Evolutionary conservation across 2,113 vertebrate species (phyloP), one percentile per base, ranked within the genome.

Genomic region (Dermatemys mawii): DNA sequence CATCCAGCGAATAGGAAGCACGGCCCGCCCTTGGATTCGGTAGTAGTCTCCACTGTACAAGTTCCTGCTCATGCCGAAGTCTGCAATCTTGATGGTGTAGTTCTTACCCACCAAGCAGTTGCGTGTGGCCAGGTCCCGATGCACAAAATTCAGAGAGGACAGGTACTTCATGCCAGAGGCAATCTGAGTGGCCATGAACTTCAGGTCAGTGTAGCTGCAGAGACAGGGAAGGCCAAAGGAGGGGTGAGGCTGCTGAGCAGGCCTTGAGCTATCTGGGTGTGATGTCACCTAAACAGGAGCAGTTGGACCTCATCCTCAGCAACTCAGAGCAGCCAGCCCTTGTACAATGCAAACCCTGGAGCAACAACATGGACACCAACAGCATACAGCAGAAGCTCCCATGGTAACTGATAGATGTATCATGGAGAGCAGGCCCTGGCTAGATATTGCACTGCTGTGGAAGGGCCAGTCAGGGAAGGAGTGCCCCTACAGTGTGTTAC

Each of bases 1-100:
- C 99, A 99, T 99, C 99, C 99, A 99, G 94, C 99, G 99, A 88
- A 99, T 99, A 12, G 99, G 99, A n/a, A 99, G 99, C 76, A 99
- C 99, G 0, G 99, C 99, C 9, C 99, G 98, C 44, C 99, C 99
- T 97, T 99, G 99, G 97, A 99, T 99, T 75, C 99, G 98, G 97
- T 99, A 99, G 97, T 99, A 99, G 94, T 99, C 99, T 11, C 99
- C 99, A 0, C 99, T 99, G 96, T 99, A 99, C 89, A 99, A 98
- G 92, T 99, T 99, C 24, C 99, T 98, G 97, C 99, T 99, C 99
- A 99, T 99, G 83, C 99, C 99, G 1, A 99, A 99, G 96, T 99
- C 99, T 0, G 99, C 99, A 0, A 99, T 99, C 98, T 99, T 99
- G 98, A 99, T 99, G 95, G 99, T 99, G 96, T 98, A 98, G 95